Percentiles rank a stretch among this genome's conserved stretches.
phyloP scores from a whole-genome alignment of 2,113 vertebrate genomes.

The Mormyrus iriodes region DNA sequence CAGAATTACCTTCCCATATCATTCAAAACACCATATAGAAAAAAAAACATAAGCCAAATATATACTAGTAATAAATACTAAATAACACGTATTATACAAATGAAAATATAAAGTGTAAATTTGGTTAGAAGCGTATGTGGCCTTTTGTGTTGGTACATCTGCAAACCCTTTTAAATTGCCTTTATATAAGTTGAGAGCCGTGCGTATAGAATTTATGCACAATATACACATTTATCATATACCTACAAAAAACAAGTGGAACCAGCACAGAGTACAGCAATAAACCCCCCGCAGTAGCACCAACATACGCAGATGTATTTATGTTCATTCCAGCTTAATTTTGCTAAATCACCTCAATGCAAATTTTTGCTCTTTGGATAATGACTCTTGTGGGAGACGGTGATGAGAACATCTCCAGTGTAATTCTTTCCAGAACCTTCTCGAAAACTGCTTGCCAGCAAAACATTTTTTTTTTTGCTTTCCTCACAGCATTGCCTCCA shows the following conservation, averaged over 20 bases:
- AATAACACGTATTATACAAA: neutral
- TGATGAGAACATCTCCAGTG: neutral
- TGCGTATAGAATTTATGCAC: neutral
- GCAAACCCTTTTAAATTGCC: too few species aligned
- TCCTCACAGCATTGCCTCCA: neutral
- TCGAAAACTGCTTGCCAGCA: neutral
- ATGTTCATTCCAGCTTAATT: neutral
- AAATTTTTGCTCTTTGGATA: slow-evolving; percentile 9
- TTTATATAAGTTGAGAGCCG: neutral
- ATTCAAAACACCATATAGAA: neutral
- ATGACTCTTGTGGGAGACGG: slow-evolving; percentile 5
- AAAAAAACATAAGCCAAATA: neutral
- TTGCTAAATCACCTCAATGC: neutral
- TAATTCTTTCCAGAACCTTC: neutral
- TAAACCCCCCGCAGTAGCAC: neutral
- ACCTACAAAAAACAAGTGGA: neutral
- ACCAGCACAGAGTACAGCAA: neutral
- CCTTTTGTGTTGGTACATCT: too few species aligned
- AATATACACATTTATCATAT: neutral
- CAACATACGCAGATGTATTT: neutral
- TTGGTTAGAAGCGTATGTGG: neutral
- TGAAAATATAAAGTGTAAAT: neutral
- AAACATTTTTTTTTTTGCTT: neutral
- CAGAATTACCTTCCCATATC: neutral
- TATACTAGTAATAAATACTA: neutral